These are phyloP conservation scores for Eustalomyia histrio DNA, from an alignment of 2,888 invertebrate species.

Conservation along the genomic window DNA sequence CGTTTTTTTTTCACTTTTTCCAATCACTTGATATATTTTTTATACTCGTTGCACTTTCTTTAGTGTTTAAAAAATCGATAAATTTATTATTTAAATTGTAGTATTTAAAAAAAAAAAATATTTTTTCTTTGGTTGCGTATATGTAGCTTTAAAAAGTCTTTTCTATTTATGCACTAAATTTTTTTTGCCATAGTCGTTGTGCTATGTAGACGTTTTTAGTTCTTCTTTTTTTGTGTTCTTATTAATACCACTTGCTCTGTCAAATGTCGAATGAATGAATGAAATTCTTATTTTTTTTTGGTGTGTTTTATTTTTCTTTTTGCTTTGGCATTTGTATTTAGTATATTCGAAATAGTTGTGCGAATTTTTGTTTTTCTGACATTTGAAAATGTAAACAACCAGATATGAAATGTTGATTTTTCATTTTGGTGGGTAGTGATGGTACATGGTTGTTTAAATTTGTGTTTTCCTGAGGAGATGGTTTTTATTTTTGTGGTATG, in stretches of 20 bases:
- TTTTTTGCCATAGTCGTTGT: constrained; percentile 38
- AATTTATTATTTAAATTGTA: constrained; percentile 22
- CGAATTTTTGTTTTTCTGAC: constrained; percentile 37
- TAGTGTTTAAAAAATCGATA: constrained; percentile 16
- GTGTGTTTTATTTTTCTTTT: constrained; percentile 36
- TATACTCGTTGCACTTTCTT: background rate
- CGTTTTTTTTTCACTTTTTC: constrained; percentile 13
- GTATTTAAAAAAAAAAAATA: constrained; percentile 28
- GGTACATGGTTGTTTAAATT: constrained; percentile 27
- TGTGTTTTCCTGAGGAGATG: background rate
- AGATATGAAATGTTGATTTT: background rate
- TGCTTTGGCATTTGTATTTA: constrained; percentile 44
- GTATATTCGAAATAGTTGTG: constrained; percentile 45
- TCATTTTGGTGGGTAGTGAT: background rate
- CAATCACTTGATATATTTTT: background rate
- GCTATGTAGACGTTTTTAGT: constrained; percentile 30
- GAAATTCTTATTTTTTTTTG: constrained; percentile 52
- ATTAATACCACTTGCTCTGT: constrained; percentile 62
- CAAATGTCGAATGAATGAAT: constrained; percentile 60
- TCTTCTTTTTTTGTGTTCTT: constrained; percentile 29
- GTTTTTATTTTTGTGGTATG: background rate
- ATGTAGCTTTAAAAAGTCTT: background rate
- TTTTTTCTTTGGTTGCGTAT: constrained; percentile 9
- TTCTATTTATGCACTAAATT: constrained; percentile 48
- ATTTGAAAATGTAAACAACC: constrained; percentile 31